phyloP scores from a whole-genome alignment of 1,140 invertebrate species.

The Drosophila yakuba region DNA sequence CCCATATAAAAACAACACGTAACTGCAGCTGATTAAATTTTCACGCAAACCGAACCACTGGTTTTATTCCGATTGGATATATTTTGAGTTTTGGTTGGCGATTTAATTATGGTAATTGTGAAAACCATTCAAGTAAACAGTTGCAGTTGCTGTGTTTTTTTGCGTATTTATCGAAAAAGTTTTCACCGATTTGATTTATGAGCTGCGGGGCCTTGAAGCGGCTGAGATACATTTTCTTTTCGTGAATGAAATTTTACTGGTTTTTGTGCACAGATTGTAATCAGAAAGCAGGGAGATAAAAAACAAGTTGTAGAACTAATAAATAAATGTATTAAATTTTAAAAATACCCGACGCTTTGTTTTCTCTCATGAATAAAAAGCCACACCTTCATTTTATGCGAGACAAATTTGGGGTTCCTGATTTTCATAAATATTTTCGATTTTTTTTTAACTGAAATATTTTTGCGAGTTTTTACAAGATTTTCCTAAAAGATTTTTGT shows the following conservation, averaged over 20 bases:
- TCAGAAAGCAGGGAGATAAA: neutral
- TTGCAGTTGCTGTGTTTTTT: constrained; percentile 40
- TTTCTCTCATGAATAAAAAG: neutral
- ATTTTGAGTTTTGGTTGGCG: constrained; percentile 10
- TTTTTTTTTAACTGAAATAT: neutral
- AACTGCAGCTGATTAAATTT: constrained; percentile 3
- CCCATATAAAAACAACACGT: constrained; percentile 9
- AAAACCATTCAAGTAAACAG: constrained; percentile 60
- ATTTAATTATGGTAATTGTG: constrained; percentile 72
- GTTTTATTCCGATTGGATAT: neutral
- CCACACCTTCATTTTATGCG: neutral
- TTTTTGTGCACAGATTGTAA: neutral
- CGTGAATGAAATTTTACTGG: constrained; percentile 20
- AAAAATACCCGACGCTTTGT: neutral
- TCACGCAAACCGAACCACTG: neutral
- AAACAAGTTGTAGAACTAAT: constrained; percentile 4
- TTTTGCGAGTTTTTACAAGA: neutral
- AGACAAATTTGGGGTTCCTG: neutral
- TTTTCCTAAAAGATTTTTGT: neutral
- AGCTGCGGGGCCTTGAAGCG: constrained; percentile 29
- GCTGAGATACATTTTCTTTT: constrained; percentile 8
- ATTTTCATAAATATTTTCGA: neutral
- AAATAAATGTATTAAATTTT: constrained; percentile 1
- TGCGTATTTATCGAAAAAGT: constrained; percentile 15
- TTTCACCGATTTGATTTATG: constrained; percentile 50